Base-by-base conservation (phyloP, 2,113 vertebrate genomes). In the Ictidomys tridecemlineatus region DNA sequence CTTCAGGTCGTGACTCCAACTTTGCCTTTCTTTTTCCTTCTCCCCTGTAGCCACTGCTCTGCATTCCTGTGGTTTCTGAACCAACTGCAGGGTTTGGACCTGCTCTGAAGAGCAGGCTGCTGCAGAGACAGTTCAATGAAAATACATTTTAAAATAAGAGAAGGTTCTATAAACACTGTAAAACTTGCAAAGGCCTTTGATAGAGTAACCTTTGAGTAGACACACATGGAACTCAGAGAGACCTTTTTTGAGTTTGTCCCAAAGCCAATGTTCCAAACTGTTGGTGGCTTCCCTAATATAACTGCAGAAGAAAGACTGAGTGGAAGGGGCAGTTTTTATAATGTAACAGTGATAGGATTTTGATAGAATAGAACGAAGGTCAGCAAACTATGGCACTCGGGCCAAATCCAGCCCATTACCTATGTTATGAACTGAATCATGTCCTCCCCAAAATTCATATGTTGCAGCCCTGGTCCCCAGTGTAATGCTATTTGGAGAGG, bases 71-170 rank as follows among this genome's bases (percentile, higher is more conserved):
- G 16, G 48, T 39, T 76, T 92, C 79, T 30, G 87, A 80, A 42
- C 16, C 45, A 42, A 9, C 69, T 42, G 22, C n/a, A 65, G 34
- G 48, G 17, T 37, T 79, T 85, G 5, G 6, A 22, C 87, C 16
- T 61, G 8, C 37, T 67, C 4, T 72, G 16, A 92, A 94, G 37
- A 77, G 39, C 11, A 61, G 34, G 42, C 11, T 67, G 74, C 17
- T 79, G 20, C 14, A 78, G 86, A 91, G 65, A 39, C 12, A 73
- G 42, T 95, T 97, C 70, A 72, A 16, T 90, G 51, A 24, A 61
- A 92, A 90, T 73, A 9, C 51, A 74, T 58, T 94, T 76, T n/a
- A 74, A 76, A 94, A n/a, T 74, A 85, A 69, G 24, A 53, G 77
- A 84, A 65, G 53, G 51, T 22, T 95, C 91, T 85, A 61, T 20